Evolutionary conservation across 2,113 vertebrate genomes (phyloP).

Genomic region (Eolophus roseicapilla): DNA sequence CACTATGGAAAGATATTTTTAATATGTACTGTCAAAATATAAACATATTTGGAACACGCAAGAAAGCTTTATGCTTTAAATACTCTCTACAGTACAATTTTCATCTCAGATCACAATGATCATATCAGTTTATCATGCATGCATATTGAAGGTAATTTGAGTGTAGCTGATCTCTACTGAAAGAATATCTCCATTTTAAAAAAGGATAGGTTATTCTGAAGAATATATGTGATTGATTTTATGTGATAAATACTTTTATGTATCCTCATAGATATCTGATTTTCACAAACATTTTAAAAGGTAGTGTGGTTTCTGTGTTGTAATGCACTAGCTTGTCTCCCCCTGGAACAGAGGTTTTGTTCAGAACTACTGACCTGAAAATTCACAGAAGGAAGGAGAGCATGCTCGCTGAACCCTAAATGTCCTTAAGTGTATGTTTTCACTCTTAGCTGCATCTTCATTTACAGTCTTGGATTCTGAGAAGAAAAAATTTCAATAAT

Average conservation of each 20-base stretch:
- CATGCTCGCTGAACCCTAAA: neutral
- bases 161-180: neutral
- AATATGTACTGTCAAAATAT: neutral
- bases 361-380: conserved; percentile 20
- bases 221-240: neutral
- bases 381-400: neutral
- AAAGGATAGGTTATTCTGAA: neutral
- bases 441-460: neutral
- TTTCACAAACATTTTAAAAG: conserved; percentile 18
- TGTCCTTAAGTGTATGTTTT: neutral
- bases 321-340: neutral
- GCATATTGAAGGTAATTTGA: neutral
- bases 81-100: neutral
- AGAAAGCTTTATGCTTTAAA: neutral
- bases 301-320: neutral
- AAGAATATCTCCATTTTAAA: neutral
- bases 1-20: neutral
- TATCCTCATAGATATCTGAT: neutral
- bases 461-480: neutral
- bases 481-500: neutral
- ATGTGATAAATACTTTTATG: neutral
- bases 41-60: neutral
- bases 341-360: neutral
- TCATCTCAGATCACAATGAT: neutral
- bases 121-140: neutral